Evolutionary conservation across 2,888 invertebrate species (phyloP).

Genomic region (Drosophila kuntzei): DNA sequence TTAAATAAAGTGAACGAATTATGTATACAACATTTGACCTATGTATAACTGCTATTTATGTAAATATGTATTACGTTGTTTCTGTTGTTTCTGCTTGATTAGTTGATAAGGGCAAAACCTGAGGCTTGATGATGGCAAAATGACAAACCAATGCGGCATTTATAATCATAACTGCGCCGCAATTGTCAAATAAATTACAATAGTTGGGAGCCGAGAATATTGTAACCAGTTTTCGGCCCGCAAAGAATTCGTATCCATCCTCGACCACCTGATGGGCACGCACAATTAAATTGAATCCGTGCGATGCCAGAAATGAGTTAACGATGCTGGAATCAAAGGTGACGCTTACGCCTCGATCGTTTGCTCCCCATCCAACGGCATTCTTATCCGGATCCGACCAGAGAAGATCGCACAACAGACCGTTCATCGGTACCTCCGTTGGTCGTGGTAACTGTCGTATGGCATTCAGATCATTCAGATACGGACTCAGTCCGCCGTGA

Average conservation of each 20-base stretch:
- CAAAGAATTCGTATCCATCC: slow-evolving; percentile 49
- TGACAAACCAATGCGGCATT: slow-evolving; percentile 9
- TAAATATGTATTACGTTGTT: slow-evolving; percentile 3
- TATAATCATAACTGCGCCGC: slow-evolving; percentile 23
- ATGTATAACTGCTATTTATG: not conserved
- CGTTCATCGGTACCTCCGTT: slow-evolving; percentile 23
- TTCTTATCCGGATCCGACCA: slow-evolving; percentile 37
- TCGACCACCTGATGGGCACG: slow-evolving; percentile 48
- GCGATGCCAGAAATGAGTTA: not conserved
- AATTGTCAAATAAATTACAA: slow-evolving; percentile 38
- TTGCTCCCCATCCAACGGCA: slow-evolving; percentile 3
- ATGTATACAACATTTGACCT: slow-evolving; percentile 40
- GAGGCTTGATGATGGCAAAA: slow-evolving; percentile 29
- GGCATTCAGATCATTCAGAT: slow-evolving; percentile 6
- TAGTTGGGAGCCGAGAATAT: slow-evolving; percentile 49
- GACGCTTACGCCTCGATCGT: slow-evolving; percentile 30
- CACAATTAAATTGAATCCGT: slow-evolving; percentile 30
- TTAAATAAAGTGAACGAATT: slow-evolving; percentile 58
- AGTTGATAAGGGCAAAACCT: not conserved
- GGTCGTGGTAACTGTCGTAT: slow-evolving; percentile 29
- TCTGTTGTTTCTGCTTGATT: not conserved
- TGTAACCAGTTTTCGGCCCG: slow-evolving; percentile 23
- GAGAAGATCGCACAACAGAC: slow-evolving; percentile 36
- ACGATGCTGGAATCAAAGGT: slow-evolving; percentile 25
- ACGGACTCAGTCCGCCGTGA: slow-evolving; percentile 40